Percentiles rank a stretch among this genome's conserved stretches.
Conservation (phyloP, 2,888 invertebrate species). For the Spodoptera littoralis region DNA sequence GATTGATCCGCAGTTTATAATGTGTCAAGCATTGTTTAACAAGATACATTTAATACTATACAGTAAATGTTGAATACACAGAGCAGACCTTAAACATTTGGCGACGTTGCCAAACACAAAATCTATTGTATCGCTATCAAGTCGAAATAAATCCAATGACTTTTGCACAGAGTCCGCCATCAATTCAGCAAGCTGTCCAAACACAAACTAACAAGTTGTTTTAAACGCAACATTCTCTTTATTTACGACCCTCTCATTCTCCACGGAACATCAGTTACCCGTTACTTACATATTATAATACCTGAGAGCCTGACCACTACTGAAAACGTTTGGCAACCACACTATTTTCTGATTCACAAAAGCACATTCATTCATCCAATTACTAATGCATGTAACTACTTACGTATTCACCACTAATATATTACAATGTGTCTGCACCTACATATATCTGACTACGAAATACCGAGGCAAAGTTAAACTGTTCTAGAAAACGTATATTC, state of each 20-base stretch:
- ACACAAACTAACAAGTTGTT: constrained; percentile 58
- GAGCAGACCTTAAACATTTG: constrained; percentile 2
- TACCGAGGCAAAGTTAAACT: constrained; percentile 34
- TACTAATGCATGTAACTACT: constrained; percentile 33
- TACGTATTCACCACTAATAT: constrained; percentile 36
- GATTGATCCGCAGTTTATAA: constrained; percentile 11
- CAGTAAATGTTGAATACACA: neutral
- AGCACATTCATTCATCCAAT: constrained; percentile 36
- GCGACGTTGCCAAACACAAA: constrained; percentile 21
- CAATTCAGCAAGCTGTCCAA: constrained; percentile 54
- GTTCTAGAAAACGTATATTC: constrained; percentile 30
- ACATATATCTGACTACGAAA: constrained; percentile 30
- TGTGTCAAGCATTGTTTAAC: neutral
- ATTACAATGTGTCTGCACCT: constrained; percentile 30
- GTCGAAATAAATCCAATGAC: constrained; percentile 46
- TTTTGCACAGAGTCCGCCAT: constrained; percentile 54
- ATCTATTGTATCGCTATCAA: constrained; percentile 27
- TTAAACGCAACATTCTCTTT: constrained; percentile 46
- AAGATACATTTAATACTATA: too few relatives aligned
- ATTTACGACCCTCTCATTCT: constrained; percentile 49
- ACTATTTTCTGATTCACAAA: constrained; percentile 44
- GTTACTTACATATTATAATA: constrained; percentile 46
- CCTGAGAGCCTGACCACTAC: constrained; percentile 10
- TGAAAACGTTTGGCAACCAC: constrained; percentile 40
- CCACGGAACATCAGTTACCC: constrained; percentile 44